Conservation (phyloP, 2,797 vertebrate genomes). For the Syndactyla subalaris region DNA sequence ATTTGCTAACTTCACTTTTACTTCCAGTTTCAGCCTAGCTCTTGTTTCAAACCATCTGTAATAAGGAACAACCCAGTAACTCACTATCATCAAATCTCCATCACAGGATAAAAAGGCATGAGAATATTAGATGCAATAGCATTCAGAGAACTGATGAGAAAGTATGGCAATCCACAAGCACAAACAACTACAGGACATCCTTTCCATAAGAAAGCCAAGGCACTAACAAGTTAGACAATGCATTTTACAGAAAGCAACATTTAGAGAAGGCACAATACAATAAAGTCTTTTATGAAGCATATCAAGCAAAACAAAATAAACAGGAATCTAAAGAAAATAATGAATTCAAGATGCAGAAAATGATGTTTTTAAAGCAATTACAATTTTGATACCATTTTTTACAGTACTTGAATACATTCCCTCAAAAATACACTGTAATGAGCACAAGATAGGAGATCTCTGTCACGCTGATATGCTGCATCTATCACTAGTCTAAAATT, state of each 20-base stretch:
- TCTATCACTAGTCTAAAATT: not conserved
- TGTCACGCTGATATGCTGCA: not conserved
- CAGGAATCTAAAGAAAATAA: not conserved
- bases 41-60: not conserved
- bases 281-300: not conserved
- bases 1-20: not conserved
- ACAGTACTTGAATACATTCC: not conserved
- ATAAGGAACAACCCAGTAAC: not conserved
- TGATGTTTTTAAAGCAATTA: not conserved
- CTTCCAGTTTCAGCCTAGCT: not conserved
- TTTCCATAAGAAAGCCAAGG: conserved; percentile 24
- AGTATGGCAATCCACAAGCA: not conserved
- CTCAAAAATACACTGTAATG: not conserved
- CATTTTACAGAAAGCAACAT: not conserved
- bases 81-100: not conserved
- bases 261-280: not conserved
- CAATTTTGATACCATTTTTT: not conserved
- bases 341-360: not conserved
- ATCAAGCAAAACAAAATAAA: not conserved
- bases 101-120: not conserved
- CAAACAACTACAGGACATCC: conserved; percentile 48
- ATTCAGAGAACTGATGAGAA: not conserved
- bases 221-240: conserved; percentile 36
- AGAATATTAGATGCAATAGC: not conserved
- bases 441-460: not conserved